Evolutionary conservation across 37 sponge, comb jelly and placozoan genomes (phyloP).

Genomic region (Halichondria panicea): DNA sequence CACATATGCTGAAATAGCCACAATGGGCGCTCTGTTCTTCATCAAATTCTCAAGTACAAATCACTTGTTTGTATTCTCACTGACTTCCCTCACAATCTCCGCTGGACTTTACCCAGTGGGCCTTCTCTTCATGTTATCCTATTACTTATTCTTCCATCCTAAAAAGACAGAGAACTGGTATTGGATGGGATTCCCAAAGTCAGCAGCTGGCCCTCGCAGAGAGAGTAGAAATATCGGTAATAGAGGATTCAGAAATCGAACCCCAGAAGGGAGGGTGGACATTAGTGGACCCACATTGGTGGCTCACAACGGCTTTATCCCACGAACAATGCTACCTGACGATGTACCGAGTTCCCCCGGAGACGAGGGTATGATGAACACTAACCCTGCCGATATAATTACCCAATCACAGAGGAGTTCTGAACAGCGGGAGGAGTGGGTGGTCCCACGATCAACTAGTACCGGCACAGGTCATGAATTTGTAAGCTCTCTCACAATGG

Average conservation of each 20-base stretch:
- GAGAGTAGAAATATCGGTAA: background rate
- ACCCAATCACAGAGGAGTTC: background rate
- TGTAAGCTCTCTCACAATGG: background rate
- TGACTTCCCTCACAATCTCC: slow-evolving; percentile 16
- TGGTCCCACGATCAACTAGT: background rate
- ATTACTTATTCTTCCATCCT: slow-evolving; percentile 43
- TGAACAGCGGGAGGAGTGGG: background rate
- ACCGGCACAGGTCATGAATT: background rate
- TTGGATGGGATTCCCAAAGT: slow-evolving; percentile 28
- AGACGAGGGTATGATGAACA: background rate
- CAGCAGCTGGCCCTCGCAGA: background rate
- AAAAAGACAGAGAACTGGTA: slow-evolving; percentile 27
- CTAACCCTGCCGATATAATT: background rate
- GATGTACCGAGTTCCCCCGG: background rate
- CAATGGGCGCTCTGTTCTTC: slow-evolving; percentile 51
- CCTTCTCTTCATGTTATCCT: slow-evolving; percentile 31
- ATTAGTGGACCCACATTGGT: slow-evolving; percentile 33
- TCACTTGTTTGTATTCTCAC: slow-evolving; percentile 6
- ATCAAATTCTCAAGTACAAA: background rate
- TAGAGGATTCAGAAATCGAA: background rate
- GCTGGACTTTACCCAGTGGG: slow-evolving; percentile 41
- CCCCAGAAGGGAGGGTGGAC: background rate
- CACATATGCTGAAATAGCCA: slow-evolving; percentile 55
- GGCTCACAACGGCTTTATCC: slow-evolving; percentile 20
- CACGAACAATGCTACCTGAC: slow-evolving; percentile 7